These are phyloP conservation scores for Brenthis hecate DNA, from an alignment of 2,888 invertebrate species.

Conservation along the genomic window DNA sequence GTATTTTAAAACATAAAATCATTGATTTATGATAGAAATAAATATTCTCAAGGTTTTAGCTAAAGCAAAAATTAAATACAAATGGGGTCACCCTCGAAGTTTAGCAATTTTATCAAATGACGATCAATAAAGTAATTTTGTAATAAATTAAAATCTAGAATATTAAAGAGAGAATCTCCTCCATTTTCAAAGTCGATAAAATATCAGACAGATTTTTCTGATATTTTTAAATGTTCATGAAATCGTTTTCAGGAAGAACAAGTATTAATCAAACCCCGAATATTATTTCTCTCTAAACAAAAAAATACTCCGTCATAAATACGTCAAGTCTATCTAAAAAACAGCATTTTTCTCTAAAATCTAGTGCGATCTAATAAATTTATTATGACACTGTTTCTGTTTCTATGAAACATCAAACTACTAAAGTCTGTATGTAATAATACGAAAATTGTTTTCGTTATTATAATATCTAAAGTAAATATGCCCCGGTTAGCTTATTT, in stretches of 20 bases:
- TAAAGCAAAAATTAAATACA: too few relatives aligned
- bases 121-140: too few relatives aligned
- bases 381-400: conserved; percentile 20
- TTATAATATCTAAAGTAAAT: conserved; percentile 8
- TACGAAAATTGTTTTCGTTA: conserved; percentile 8
- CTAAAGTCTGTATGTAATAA: conserved; percentile 4
- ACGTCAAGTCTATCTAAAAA: conserved; percentile 7
- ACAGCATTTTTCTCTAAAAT: conserved; percentile 1
- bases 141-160: too few relatives aligned
- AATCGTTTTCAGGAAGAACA: background rate
- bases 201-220: background rate
- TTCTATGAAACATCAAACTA: conserved; percentile 16
- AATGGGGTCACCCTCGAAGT: too few relatives aligned
- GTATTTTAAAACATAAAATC: too few relatives aligned
- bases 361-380: conserved; percentile 29
- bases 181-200: too few relatives aligned
- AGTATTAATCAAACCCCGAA: background rate
- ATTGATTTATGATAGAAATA: too few relatives aligned
- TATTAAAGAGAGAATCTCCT: too few relatives aligned
- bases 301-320: conserved; percentile 1
- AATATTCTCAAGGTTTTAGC: too few relatives aligned
- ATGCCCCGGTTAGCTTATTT: conserved; percentile 5
- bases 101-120: too few relatives aligned
- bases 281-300: background rate
- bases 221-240: background rate